Conservation (phyloP, 92 coral and sea anemone species). For the Palythoa grandis region DNA sequence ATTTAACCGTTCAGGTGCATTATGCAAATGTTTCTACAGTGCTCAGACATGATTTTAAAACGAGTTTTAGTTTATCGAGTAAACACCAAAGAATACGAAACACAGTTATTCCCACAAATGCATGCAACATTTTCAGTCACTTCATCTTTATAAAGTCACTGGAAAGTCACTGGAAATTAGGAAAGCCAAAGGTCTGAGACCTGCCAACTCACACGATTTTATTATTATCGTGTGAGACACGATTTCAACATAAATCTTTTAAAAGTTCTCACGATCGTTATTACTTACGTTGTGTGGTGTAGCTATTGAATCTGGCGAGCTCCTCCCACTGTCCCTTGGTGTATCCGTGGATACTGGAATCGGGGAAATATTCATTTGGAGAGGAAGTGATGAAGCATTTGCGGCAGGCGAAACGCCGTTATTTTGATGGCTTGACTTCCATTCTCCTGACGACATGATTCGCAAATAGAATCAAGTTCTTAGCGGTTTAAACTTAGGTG, state of each 20-base stretch:
- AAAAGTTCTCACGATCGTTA: neutral
- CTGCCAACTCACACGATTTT: neutral
- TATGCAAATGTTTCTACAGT: too few relatives aligned
- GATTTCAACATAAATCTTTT: neutral
- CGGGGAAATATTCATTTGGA: constrained; percentile 34
- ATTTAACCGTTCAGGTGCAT: too few relatives aligned
- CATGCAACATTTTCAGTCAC: too few relatives aligned
- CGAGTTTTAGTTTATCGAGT: too few relatives aligned
- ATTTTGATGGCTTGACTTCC: constrained; percentile 34
- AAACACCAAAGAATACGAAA: too few relatives aligned
- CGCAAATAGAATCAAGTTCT: neutral
- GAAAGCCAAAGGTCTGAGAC: too few relatives aligned
- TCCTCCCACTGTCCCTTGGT: constrained; percentile 42
- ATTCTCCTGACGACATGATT: constrained; percentile 35
- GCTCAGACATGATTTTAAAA: too few relatives aligned
- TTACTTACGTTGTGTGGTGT: constrained; percentile 41
- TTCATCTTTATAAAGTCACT: too few relatives aligned
- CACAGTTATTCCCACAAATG: too few relatives aligned
- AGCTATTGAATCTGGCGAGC: constrained; percentile 26
- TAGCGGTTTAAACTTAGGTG: neutral
- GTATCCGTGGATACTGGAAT: constrained; percentile 41
- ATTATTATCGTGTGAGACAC: too few relatives aligned
- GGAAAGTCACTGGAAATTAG: too few relatives aligned
- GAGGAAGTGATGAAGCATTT: constrained; percentile 13
- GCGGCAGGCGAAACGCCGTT: constrained; percentile 19